Conservation (phyloP, 2,113 vertebrate genomes). For the Thermophis baileyi region DNA sequence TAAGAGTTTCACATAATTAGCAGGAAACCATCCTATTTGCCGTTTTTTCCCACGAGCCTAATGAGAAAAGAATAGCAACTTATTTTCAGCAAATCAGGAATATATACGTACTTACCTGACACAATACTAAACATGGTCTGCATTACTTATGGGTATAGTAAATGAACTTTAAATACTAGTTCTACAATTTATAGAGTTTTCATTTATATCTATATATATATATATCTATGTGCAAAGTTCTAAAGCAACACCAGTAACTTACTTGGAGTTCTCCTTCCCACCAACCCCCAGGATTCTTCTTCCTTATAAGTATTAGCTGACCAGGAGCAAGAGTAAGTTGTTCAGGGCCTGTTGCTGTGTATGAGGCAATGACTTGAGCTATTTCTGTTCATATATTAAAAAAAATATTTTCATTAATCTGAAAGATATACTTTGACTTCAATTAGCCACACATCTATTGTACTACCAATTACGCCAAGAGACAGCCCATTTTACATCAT, state of each 20-base stretch:
- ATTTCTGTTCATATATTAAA: slow-evolving; percentile 78
- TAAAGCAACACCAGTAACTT: slow-evolving; percentile 19
- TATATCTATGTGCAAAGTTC: rapidly evolving
- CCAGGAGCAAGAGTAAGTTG: slow-evolving; percentile 95
- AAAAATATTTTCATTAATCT: slow-evolving; percentile 16
- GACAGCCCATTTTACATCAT: neutral
- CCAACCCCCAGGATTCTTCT: slow-evolving; percentile 98
- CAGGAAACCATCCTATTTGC: slow-evolving; percentile 98
- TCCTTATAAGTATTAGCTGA: slow-evolving; percentile 95
- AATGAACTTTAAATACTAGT: neutral
- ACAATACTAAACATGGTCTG: neutral
- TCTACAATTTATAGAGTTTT: rapidly evolving
- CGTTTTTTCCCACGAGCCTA: slow-evolving; percentile 96
- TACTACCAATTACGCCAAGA: neutral
- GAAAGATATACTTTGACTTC: neutral
- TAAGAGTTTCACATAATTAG: slow-evolving; percentile 96
- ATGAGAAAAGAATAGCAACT: slow-evolving; percentile 25
- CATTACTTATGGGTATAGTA: neutral
- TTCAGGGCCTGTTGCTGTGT: slow-evolving; percentile 91
- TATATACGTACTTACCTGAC: neutral
- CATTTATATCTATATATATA: neutral
- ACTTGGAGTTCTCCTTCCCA: slow-evolving; percentile 99
- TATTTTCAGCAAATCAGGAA: neutral
- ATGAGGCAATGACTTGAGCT: slow-evolving; percentile 94
- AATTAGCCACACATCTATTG: neutral